phyloP scores from a whole-genome alignment of 2,113 vertebrate species.

The Centropus unirufus region DNA sequence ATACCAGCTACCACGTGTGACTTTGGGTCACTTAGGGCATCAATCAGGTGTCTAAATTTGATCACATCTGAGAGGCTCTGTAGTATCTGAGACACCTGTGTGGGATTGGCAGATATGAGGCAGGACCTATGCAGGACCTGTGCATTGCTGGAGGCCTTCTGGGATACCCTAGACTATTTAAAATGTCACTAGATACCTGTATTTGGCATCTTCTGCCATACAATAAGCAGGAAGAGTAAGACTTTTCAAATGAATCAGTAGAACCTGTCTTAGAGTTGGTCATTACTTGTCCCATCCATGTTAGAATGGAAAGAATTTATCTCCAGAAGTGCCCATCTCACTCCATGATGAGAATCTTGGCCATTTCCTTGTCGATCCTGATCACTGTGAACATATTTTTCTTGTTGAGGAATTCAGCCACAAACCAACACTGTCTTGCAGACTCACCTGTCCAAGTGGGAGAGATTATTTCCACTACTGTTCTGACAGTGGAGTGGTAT shows the following conservation, averaged over 20 bases:
- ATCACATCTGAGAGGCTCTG: not conserved
- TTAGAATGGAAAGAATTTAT: not conserved
- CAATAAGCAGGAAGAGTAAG: not conserved
- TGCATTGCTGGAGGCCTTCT: not conserved
- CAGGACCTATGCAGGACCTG: not conserved
- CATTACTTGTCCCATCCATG: not conserved
- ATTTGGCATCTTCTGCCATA: not conserved
- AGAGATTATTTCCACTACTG: not conserved
- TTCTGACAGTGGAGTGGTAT: not conserved
- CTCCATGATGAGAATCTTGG: not conserved
- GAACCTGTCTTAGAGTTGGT: not conserved
- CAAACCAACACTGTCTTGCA: not conserved
- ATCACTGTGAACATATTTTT: not conserved
- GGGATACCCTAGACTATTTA: not conserved
- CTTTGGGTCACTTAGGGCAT: not conserved
- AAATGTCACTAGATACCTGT: not conserved
- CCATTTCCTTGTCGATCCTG: not conserved
- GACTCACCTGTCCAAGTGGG: not conserved
- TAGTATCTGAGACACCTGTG: not conserved
- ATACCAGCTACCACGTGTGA: rapidly evolving
- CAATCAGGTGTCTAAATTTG: not conserved
- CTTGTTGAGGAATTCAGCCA: not conserved
- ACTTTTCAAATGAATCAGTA: not conserved
- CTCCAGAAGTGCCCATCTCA: not conserved
- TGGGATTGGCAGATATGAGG: not conserved